Conservation (phyloP, 2,888 invertebrate genomes). For the Cyrtodaria siliqua region DNA sequence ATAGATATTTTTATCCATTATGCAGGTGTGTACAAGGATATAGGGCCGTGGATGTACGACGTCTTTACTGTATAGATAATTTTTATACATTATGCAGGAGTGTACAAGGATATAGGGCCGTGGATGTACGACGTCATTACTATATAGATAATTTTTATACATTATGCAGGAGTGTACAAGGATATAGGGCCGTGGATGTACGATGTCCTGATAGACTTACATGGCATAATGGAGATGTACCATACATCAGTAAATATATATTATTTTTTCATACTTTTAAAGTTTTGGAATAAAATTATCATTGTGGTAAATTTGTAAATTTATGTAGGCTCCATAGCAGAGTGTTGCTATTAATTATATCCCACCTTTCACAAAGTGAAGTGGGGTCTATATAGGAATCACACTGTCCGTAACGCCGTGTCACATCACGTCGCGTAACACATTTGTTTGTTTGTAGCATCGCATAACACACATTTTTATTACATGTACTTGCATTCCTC, state of each 20-base stretch:
- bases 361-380: too few species aligned
- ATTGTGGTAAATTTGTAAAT: not conserved
- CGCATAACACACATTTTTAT: too few species aligned
- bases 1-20: too few species aligned
- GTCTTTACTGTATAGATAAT: too few species aligned
- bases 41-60: too few species aligned
- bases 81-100: slow-evolving; percentile 55
- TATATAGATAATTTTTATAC: slow-evolving; percentile 14
- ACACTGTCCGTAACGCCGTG: too few species aligned
- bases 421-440: too few species aligned
- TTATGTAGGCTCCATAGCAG: too few species aligned
- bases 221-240: slow-evolving; percentile 88
- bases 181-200: slow-evolving; percentile 85
- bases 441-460: too few species aligned
- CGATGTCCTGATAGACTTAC: slow-evolving; percentile 89
- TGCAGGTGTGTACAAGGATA: slow-evolving; percentile 67
- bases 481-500: too few species aligned
- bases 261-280: not conserved
- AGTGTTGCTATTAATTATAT: too few species aligned
- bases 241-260: slow-evolving; percentile 60
- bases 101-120: slow-evolving; percentile 78
- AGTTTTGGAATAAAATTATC: not conserved
- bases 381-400: too few species aligned
- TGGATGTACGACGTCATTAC: slow-evolving; percentile 85
- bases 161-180: slow-evolving; percentile 82